Base-by-base conservation (phyloP, 2,888 invertebrate genomes). In the Mythimna impura region DNA sequence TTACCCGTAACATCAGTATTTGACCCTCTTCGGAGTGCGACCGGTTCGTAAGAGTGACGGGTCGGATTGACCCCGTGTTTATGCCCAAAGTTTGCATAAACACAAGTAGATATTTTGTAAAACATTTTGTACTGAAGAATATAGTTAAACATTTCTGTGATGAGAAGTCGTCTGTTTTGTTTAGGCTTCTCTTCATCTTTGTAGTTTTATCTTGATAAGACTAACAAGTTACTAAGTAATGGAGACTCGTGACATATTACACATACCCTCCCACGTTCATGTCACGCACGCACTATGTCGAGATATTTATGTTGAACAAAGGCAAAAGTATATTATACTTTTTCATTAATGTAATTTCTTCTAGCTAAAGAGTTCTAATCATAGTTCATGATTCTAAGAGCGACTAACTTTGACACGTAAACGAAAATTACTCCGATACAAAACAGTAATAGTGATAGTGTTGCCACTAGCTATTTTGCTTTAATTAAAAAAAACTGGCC, bases 1-100 rank as follows among this genome's bases (percentile, higher is more conserved):
- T 92, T 89, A 92, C 77, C 81, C 86, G 85, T 87, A 90, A 90
- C 91, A 90, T 88, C 86, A 88, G 86, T 87, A 85, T 88, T 89
- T 92, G 90, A 92, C 91, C 93, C 92, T 92, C 88, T 87, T 91
- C 87, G 86, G 78, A 82, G 76, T 78, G 77, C 78, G 78, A 80
- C 79, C 78, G 88, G 87, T 85, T 85, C 77, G 86, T 82, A 87
- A 87, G 81, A 89, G 85, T 90, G 92, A 91, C 89, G 87, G 90
- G 83, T 88, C 85, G 82, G 78, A 80, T 88, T 85, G 88, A 87
- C 86, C 88, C 84, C 69, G 81, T 77, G 71, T 82, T 79, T 82
- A 69, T 80, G 55, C 63, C 66, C 54, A 80, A 83, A 86, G 78
- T 80, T 81, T 76, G 78, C 72, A 77, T 75, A 69, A 60, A 72